phyloP scores from a whole-genome alignment of 1,140 invertebrate species.

The Dendroctonus valens region DNA sequence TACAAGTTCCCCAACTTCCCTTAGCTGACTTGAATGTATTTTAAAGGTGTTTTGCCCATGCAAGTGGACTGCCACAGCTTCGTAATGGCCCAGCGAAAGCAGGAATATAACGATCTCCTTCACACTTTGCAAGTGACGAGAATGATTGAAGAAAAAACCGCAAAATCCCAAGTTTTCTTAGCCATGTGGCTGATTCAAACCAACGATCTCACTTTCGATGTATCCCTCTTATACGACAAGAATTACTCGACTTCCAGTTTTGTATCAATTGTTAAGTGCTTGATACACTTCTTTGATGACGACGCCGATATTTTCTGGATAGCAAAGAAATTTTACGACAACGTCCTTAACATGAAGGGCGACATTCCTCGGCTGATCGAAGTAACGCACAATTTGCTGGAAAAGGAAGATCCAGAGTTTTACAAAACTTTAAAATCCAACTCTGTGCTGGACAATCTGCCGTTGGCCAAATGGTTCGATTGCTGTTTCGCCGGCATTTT shows the following conservation, averaged over 20 bases:
- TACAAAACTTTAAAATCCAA: constrained; percentile 62
- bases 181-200: constrained; percentile 76
- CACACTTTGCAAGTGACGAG: constrained; percentile 68
- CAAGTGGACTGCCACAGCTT: constrained; percentile 72
- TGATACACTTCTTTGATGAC: constrained; percentile 64
- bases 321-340: constrained; percentile 68
- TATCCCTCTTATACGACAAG: constrained; percentile 47
- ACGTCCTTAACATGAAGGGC: constrained; percentile 62
- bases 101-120: constrained; percentile 74
- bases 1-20: background rate
- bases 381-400: constrained; percentile 62
- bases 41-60: constrained; percentile 68
- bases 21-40: background rate
- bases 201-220: constrained; percentile 61
- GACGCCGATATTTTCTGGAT: constrained; percentile 79
- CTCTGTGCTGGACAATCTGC: constrained; percentile 58
- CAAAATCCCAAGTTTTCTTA: constrained; percentile 63
- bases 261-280: constrained; percentile 16
- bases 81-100: constrained; percentile 67
- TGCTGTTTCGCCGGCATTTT: constrained; percentile 78
- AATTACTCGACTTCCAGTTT: constrained; percentile 64
- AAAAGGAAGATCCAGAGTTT: constrained; percentile 68
- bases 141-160: constrained; percentile 56
- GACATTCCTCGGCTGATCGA: constrained; percentile 66
- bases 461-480: constrained; percentile 70